Evolutionary conservation across 2,113 vertebrate genomes (phyloP).

Genomic region (Noturus placidus): DNA sequence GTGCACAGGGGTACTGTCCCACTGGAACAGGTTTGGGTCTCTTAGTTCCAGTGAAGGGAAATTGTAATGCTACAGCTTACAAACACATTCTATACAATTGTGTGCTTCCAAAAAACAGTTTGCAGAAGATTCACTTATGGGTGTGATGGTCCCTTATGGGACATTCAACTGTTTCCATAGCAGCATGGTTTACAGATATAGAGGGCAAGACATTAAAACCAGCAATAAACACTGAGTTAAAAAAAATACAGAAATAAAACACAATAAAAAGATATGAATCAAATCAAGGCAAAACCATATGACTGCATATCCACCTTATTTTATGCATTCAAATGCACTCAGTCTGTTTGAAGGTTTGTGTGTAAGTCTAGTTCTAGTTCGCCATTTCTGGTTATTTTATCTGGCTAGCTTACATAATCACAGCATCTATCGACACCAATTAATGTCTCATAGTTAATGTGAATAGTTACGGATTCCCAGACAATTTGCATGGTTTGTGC

Average conservation of each 20-base stretch:
- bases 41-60: neutral
- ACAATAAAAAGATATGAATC: neutral
- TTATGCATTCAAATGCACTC: neutral
- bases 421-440: neutral
- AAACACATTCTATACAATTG: neutral
- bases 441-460: neutral
- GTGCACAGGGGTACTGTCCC: neutral
- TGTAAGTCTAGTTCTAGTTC: neutral
- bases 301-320: neutral
- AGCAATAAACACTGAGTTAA: neutral
- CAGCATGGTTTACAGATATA: neutral
- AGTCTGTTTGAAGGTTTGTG: neutral
- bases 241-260: neutral
- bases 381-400: neutral
- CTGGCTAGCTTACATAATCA: neutral
- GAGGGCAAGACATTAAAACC: neutral
- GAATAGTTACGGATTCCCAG: neutral
- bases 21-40: neutral
- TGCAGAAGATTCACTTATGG: neutral
- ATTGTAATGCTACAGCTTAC: neutral
- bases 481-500: neutral
- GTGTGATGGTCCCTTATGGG: neutral
- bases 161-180: neutral
- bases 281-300: neutral
- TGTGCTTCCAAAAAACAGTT: neutral